Percentiles rank a stretch among this genome's conserved stretches.
Conservation (phyloP, 2,113 vertebrate genomes). For the Parotia lawesii region DNA sequence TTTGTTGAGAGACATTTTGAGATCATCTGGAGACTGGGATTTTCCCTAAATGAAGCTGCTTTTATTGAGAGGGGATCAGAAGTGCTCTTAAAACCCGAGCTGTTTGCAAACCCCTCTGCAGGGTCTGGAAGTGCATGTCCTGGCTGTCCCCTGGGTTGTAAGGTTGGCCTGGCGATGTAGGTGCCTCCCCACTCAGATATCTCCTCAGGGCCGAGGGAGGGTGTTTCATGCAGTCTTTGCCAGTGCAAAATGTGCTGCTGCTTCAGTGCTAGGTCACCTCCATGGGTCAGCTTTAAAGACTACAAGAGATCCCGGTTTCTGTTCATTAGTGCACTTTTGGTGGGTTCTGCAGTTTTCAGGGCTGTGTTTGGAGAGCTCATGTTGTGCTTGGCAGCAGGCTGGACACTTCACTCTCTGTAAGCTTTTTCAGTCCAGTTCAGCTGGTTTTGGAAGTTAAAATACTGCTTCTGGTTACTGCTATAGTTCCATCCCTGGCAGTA, state of each 20-base stretch:
- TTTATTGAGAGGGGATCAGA: not conserved
- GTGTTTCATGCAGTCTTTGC: not conserved
- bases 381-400: not conserved
- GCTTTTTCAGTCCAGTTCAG: not conserved
- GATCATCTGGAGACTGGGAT: not conserved
- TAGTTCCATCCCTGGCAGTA: not conserved
- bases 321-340: not conserved
- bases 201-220: not conserved
- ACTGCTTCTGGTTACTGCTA: not conserved
- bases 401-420: not conserved
- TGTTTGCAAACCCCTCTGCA: not conserved
- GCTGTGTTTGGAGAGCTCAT: not conserved
- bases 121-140: not conserved
- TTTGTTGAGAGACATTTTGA: slow-evolving; percentile 31
- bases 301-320: not conserved
- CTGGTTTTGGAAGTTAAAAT: not conserved
- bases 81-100: not conserved
- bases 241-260: not conserved
- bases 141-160: not conserved
- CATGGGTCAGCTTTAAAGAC: not conserved
- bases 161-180: not conserved
- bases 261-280: not conserved
- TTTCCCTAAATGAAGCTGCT: not conserved
- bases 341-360: not conserved
- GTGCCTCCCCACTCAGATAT: not conserved